Conservation (phyloP, 2,797 vertebrate genomes). For the Chloroceryle amazona region DNA sequence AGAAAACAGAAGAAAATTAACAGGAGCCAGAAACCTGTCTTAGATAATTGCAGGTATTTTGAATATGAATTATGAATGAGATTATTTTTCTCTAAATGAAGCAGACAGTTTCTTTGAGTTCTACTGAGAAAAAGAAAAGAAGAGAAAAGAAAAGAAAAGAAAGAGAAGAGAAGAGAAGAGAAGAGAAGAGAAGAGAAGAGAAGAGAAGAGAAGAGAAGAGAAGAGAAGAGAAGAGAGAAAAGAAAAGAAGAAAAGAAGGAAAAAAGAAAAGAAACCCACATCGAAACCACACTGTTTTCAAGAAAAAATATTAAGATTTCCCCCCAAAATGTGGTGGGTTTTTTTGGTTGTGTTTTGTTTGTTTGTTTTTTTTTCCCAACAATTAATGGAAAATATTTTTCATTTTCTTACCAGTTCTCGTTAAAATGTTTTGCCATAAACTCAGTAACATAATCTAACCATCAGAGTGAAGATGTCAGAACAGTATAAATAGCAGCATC, state of each 20-base stretch:
- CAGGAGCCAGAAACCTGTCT: not conserved
- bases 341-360: no score
- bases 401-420: not conserved
- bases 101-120: not conserved
- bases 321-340: fast-evolving
- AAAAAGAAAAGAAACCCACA: not conserved
- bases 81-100: not conserved
- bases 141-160: not conserved
- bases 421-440: not conserved
- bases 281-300: not conserved
- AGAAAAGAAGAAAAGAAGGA: not conserved
- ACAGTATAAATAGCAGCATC: not conserved
- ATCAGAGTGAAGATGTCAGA: not conserved
- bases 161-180: not conserved
- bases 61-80: not conserved
- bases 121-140: not conserved
- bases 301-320: not conserved
- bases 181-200: not conserved
- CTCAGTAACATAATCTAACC: not conserved
- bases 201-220: not conserved
- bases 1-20: not conserved
- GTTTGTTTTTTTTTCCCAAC: not conserved
- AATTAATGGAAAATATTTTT: not conserved
- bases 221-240: not conserved
- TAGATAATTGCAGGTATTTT: not conserved